Evolutionary conservation across 2,113 vertebrate species (phyloP).

Genomic region (Redunca redunca): DNA sequence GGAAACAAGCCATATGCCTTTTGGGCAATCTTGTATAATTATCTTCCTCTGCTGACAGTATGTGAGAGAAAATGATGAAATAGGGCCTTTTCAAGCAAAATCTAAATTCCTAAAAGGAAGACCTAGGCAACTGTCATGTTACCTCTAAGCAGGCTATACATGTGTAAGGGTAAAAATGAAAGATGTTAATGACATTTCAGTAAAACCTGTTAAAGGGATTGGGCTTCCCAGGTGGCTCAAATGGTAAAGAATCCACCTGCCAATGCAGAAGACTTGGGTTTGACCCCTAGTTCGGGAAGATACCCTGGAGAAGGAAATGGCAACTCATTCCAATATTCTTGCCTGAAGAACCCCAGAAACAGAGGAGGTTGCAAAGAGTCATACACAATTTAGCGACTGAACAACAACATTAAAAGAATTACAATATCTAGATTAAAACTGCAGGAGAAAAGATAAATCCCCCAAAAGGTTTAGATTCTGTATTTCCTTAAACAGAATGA

Average conservation of each 20-base stretch:
- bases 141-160: background rate
- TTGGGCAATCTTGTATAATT: background rate
- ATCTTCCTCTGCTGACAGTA: background rate
- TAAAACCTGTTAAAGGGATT: background rate
- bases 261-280: background rate
- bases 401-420: background rate
- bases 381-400: background rate
- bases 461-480: background rate
- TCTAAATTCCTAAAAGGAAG: background rate
- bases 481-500: slow-evolving; percentile 1
- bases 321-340: background rate
- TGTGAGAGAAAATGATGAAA: background rate
- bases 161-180: background rate
- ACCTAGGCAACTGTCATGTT: background rate
- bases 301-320: background rate
- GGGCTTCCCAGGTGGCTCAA: background rate
- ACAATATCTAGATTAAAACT: background rate
- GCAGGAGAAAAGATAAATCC: background rate
- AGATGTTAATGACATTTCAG: background rate
- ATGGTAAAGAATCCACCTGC: background rate
- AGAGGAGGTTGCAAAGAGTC: background rate
- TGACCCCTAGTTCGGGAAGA: background rate
- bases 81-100: slow-evolving; percentile 20
- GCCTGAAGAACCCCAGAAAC: background rate
- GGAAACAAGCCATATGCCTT: background rate